These are phyloP conservation scores for Dermatemys mawii DNA, from an alignment of 2,113 vertebrate genomes.

Conservation along the genomic window DNA sequence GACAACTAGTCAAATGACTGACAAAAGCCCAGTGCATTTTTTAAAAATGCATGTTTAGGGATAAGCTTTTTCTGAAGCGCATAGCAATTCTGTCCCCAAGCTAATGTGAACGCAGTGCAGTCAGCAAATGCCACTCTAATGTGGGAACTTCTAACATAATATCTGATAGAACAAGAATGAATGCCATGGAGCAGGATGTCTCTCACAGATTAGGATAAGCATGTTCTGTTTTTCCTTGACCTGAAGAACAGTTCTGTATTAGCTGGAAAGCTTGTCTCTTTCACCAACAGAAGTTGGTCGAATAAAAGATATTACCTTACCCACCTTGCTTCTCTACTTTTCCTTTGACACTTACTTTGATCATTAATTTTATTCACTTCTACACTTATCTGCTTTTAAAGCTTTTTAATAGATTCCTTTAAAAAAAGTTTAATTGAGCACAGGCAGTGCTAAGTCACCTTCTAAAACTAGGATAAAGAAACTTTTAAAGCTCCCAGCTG, in stretches of 20 bases:
- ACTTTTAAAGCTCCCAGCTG: neutral
- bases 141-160: neutral
- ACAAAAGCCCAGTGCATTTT: neutral
- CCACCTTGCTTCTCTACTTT: neutral
- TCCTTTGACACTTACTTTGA: constrained; percentile 10
- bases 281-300: too few relatives aligned
- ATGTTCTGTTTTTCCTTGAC: neutral
- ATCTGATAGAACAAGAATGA: neutral
- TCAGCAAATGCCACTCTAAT: neutral
- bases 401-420: neutral
- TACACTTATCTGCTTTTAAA: neutral
- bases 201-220: neutral
- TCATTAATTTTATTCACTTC: neutral
- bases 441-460: neutral
- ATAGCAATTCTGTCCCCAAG: neutral
- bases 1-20: neutral
- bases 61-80: neutral
- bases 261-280: too few relatives aligned
- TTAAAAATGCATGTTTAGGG: neutral
- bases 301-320: too few relatives aligned
- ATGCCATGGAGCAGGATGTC: neutral
- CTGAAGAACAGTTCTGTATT: too few relatives aligned
- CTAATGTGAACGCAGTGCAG: neutral
- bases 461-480: neutral
- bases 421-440: neutral